phyloP scores from a whole-genome alignment of 2,113 vertebrate species.

The Thamnophis sirtalis region DNA sequence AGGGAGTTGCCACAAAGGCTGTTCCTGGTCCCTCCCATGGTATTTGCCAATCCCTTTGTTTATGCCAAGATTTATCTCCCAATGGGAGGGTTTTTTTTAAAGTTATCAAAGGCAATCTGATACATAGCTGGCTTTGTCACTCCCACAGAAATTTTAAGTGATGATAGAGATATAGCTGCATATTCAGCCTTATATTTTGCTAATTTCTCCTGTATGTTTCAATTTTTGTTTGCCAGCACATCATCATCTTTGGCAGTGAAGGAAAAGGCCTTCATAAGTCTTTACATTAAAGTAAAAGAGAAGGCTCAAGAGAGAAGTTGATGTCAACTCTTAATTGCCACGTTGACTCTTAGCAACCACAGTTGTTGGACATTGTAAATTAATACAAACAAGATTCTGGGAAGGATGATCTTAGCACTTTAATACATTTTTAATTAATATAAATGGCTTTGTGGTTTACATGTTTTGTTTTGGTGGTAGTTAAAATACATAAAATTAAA shows the following conservation, averaged over 20 bases:
- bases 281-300: not conserved
- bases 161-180: not conserved
- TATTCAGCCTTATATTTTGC: not conserved
- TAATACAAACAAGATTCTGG: not conserved
- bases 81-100: constrained; percentile 34
- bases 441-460: not conserved
- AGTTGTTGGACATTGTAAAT: not conserved
- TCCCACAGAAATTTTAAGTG: not conserved
- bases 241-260: not conserved
- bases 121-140: constrained; percentile 3
- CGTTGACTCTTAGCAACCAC: not conserved
- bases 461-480: not conserved
- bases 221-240: not conserved
- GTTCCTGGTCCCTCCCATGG: constrained; percentile 59
- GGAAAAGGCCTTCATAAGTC: not conserved
- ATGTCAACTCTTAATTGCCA: not conserved
- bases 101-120: constrained; percentile 39
- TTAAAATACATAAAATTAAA: not conserved
- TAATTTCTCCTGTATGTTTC: not conserved
- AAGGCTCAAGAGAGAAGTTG: not conserved
- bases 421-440: not conserved
- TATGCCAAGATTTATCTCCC: constrained; percentile 66
- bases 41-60: constrained; percentile 62
- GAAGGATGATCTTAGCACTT: not conserved
- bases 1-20: constrained; percentile 62